Conservation (phyloP, 1,140 invertebrate species). For the Harlomillsia oculata region DNA sequence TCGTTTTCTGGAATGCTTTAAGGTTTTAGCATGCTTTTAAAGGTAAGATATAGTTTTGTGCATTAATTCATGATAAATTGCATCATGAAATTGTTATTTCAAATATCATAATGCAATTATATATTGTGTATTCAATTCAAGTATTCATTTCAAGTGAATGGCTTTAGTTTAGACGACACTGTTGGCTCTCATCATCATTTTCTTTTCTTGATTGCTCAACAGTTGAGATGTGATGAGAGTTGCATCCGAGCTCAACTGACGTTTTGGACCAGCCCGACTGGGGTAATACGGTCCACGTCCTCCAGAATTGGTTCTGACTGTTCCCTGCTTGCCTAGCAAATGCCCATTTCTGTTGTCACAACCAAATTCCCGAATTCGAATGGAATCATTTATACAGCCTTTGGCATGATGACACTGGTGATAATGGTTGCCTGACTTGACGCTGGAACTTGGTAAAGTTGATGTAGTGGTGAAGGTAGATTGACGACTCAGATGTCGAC, state of each 20-base stretch:
- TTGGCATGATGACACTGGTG: constrained; percentile 10
- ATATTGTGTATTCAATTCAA: too few species aligned
- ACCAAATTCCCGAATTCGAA: constrained; percentile 15
- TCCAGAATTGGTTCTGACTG: constrained; percentile 20
- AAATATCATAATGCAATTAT: too few species aligned
- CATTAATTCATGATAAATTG: neutral
- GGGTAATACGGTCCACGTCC: constrained; percentile 31
- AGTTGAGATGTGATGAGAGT: constrained; percentile 5
- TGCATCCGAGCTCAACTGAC: constrained; percentile 26
- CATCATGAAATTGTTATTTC: too few species aligned
- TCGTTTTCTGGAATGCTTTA: too few species aligned
- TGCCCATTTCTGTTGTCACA: constrained; percentile 18
- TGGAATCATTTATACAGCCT: constrained; percentile 15
- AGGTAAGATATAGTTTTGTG: too few species aligned
- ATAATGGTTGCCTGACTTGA: constrained; percentile 21
- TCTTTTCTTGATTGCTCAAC: constrained; percentile 10
- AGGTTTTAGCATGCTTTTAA: too few species aligned
- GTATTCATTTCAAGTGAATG: too few species aligned
- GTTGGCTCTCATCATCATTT: constrained; percentile 31
- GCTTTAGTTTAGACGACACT: constrained; percentile 27
- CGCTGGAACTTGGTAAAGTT: constrained; percentile 31
- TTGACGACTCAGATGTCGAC: constrained; percentile 37
- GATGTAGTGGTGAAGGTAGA: constrained; percentile 37
- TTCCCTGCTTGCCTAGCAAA: neutral
- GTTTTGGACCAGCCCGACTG: constrained; percentile 16